Base-by-base conservation (phyloP, 2,888 invertebrate species). In the Drosophila sordidapex region DNA sequence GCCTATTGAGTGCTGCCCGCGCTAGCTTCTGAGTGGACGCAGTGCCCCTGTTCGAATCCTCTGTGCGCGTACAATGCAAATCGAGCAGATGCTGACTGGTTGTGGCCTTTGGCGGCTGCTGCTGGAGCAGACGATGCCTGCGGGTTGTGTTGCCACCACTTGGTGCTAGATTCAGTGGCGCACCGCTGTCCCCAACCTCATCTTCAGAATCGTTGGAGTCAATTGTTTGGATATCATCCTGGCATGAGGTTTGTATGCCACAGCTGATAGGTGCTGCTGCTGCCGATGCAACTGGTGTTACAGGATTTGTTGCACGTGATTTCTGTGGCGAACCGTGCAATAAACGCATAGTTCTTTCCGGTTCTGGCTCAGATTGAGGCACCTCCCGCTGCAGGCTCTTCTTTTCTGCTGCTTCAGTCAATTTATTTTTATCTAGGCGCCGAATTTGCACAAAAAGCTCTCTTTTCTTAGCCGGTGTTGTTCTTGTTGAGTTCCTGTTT, bases 1-100 rank as follows among this genome's bases (percentile, higher is more conserved):
- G 81, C 27, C 78, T 90, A 62, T 92, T 91, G 0, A 92, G 57
- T 7, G 21, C 46, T 1, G 25, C 3, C 6, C 31, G 60, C 2
- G 25, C 15, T 10, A 18, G 2, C 4, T 29, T 63, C 38, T 57
- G 48, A 18, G 8, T 8, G 2, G 7, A 10, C 11, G 31, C 21
- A 18, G 13, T 27, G 38, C 27, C 25, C 8, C 36, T 15, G 0
- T 5, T 2, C 13, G 25, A n/a, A 33, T 18, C 6, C 13, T 7
- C 15, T 1, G 1, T 15, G n/a, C 18, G 58, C 18, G 82, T 53
- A 13, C 49, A 54, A 31, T 87, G 88, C 7, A 85, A 65, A 54
- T 88, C 80, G 2, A 88, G 69, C 33, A 88, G 29, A 15, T 59
- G 36, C 25, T 54, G 54, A 6, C 18, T 40, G 3, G 52, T 35